A percentile compares a stretch with the other conserved stretches of the same genome.
Evolutionary conservation across 2,113 vertebrate species (phyloP).

Genomic region (Xenopus laevis): DNA sequence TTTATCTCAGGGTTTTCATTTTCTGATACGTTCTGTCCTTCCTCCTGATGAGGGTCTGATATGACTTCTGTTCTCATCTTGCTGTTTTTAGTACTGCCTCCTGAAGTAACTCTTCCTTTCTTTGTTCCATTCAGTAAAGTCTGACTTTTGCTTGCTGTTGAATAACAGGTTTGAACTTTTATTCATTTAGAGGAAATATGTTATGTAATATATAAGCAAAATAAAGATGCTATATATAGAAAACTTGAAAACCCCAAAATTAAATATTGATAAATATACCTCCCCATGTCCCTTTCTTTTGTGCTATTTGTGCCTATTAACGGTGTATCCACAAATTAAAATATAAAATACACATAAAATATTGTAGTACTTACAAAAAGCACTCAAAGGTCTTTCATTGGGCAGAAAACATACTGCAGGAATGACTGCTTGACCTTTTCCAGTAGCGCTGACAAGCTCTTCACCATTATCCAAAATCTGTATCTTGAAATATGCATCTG

Average conservation of each 20-base stretch:
- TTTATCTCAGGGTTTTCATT: conserved; percentile 50
- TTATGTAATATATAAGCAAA: too few species aligned
- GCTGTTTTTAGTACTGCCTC: conserved; percentile 47
- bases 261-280: too few species aligned
- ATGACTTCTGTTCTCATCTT: conserved; percentile 41
- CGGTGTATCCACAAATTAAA: not conserved
- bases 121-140: conserved; percentile 39
- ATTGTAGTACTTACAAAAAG: conserved; percentile 63
- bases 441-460: conserved; percentile 58
- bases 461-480: conserved; percentile 77
- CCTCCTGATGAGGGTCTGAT: not conserved
- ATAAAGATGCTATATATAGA: too few species aligned
- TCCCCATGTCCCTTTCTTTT: too few species aligned
- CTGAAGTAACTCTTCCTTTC: conserved; percentile 54
- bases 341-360: not conserved
- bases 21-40: conserved; percentile 9
- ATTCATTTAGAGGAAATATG: too few species aligned
- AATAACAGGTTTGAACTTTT: not conserved
- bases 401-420: conserved; percentile 73
- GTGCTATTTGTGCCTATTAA: too few species aligned
- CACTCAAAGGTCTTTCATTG: conserved; percentile 49
- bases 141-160: conserved; percentile 57
- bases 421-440: conserved; percentile 77
- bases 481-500: conserved; percentile 71
- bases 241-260: too few species aligned